Base-by-base conservation (phyloP, 1,140 invertebrate genomes). In the Drosophila kohkoa region DNA sequence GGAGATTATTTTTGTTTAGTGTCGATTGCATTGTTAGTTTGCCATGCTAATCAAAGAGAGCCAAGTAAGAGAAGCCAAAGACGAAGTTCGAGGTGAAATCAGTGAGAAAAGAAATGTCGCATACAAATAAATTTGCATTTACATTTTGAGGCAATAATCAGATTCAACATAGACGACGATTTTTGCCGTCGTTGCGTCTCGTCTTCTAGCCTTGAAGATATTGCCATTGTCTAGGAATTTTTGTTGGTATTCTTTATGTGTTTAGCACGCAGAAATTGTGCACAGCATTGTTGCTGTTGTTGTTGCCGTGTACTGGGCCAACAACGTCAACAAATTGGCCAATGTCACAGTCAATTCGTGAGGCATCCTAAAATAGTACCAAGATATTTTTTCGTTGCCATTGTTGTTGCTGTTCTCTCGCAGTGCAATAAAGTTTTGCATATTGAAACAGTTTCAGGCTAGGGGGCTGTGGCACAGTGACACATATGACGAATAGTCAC, bases 311-410 rank as follows among this genome's bases (percentile, higher is more conserved):
- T 30, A 15, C 30, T 55, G 49, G 57, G 64, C 15, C 48, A 59
- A 51, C 67, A 59, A 28, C 67, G 58, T 68, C 64, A 54, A 74
- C 71, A 74, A 74, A 74, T 74, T 74, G 64, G 71, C 71, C 64
- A 74, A 74, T 74, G 71, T 68, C 71, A 74, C 71, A 74, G 71
- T 74, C 64, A 68, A 74, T 68, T 74, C 64, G 65, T 41, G 49
- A 62, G 48, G 48, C 41, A 48, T 13, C 64, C 57, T 5, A 68
- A 60, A 74, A 74, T 68, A 74, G 57, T 30, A 62, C 16, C 57
- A 30, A 68, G 51, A 68, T 59, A 32, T n/a, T 46, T 28, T 46
- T 55, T 5, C 35, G 6, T 38, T 8, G 32, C 32, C 16, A 8
- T 35, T 25, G 35, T 3, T 41, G 43, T 57, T 32, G 6, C 10